Evolutionary conservation across 2,113 vertebrate species (phyloP), one percentile per base, ranked within the genome.

Genomic region (Rana temporaria): DNA sequence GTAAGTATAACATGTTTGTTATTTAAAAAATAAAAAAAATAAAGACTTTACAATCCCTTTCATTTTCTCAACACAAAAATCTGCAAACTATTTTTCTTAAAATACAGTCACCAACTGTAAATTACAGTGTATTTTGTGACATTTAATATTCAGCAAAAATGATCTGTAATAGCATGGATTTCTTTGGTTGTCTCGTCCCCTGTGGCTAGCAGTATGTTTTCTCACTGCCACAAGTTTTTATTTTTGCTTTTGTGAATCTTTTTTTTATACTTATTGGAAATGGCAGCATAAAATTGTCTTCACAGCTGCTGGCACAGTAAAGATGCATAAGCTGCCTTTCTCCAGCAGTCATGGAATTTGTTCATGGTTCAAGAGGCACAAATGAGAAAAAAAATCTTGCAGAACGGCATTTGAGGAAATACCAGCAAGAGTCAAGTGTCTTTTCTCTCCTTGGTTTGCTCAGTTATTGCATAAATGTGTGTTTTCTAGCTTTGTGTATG

Each of bases 191-290:
- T 75, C 80, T 42, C 64, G 64, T 82, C 70, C 80, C 80, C 62
- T 82, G 62, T 56, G 80, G 70, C 62, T 82, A 74, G 62, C 70
- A 65, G 70, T 82, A 75, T 16, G 26, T 74, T 82, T 82, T 82
- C 71, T 57, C 80, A 75, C 80, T 75, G 70, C 75, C 70, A 82
- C 80, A 82, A 67, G 80, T 82, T 82, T 82, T 82, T 71, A 75
- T 75, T 82, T 82, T 48, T 67, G 19, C 52, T 14, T 14, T 62
- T 82, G 70, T 82, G 80, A 82, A 82, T 75, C n/a, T 26, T 82
- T 82, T 82, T 82, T 75, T 75, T 71, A 74, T 74, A 75, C 62
- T 82, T 82, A 82, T 82, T 82, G 79, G 70, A 82, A 82, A 74
- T 74, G 79, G 79, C 79, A 82, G 79, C 79, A 82, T 53, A 81